Evolutionary conservation across 2,888 invertebrate genomes (phyloP).

Genomic region (Platynereis dumerilii): DNA sequence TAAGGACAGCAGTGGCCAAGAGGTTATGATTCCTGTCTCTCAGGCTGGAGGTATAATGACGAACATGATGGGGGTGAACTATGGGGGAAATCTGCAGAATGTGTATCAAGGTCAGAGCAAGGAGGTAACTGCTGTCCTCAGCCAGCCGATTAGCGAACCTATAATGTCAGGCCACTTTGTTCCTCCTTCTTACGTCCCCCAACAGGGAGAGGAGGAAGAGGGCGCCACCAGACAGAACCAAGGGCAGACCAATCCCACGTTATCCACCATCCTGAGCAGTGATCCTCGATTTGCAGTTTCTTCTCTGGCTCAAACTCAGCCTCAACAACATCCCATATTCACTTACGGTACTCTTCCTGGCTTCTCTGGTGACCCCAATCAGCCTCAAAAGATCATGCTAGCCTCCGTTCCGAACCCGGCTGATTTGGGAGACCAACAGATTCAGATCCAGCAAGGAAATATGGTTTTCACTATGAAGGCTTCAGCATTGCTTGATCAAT

Average conservation of each 20-base stretch:
- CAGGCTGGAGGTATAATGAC: not conserved
- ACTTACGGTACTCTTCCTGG: no score
- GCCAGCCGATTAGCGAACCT: slow-evolving; percentile 17
- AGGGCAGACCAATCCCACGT: not conserved
- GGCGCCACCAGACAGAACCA: not conserved
- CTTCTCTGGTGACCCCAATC: no score
- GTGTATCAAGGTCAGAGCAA: not conserved
- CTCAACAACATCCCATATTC: not conserved
- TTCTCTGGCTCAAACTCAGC: not conserved
- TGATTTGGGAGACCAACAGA: no score
- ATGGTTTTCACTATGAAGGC: no score
- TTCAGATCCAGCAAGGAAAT: no score
- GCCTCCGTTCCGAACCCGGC: no score
- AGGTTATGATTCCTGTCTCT: not conserved
- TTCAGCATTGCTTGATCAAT: no score
- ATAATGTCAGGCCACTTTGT: slow-evolving; percentile 23
- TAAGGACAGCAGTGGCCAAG: not conserved
- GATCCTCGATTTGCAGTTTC: not conserved
- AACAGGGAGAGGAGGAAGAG: not conserved
- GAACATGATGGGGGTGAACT: not conserved
- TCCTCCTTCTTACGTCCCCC: slow-evolving; percentile 8
- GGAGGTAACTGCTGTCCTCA: slow-evolving; percentile 5
- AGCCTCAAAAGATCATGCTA: no score
- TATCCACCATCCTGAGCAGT: no score
- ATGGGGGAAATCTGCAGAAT: not conserved